phyloP scores from a whole-genome alignment of 2,113 vertebrate genomes.

The Ctenomys sociabilis region DNA sequence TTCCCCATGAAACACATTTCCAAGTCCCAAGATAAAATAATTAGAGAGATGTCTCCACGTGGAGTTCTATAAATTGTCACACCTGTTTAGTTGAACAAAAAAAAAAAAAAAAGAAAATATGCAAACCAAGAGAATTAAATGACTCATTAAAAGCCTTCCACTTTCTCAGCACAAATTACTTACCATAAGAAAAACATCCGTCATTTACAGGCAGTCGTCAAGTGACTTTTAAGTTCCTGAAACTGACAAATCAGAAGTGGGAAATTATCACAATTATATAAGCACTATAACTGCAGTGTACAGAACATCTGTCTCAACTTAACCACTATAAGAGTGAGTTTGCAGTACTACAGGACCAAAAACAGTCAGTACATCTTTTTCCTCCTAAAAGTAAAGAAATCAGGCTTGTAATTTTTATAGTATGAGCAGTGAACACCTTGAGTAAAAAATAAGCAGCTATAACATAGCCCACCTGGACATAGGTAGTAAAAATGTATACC shows the following conservation, averaged over 20 bases:
- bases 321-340: neutral
- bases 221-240: constrained; percentile 57
- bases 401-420: neutral
- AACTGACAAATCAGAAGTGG: constrained; percentile 51
- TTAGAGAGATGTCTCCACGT: constrained; percentile 44
- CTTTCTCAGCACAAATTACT: constrained; percentile 56
- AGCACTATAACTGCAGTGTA: constrained; percentile 11
- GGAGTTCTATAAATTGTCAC: constrained; percentile 64
- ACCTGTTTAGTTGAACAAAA: constrained; percentile 72
- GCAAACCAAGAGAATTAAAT: constrained; percentile 68
- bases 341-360: neutral
- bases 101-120: neutral
- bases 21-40: constrained; percentile 59
- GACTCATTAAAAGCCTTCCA: constrained; percentile 53
- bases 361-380: neutral
- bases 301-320: constrained; percentile 63
- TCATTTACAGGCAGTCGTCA: constrained; percentile 64
- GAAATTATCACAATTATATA: constrained; percentile 65
- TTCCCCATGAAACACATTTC: constrained; percentile 57
- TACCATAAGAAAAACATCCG: constrained; percentile 50
- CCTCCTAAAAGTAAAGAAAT: neutral
- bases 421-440: neutral
- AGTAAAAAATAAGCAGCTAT: neutral
- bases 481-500: neutral
- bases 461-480: neutral